Percentiles rank a stretch among this genome's conserved stretches.
Conservation (phyloP, 2,113 vertebrate genomes). For the Grus americana region DNA sequence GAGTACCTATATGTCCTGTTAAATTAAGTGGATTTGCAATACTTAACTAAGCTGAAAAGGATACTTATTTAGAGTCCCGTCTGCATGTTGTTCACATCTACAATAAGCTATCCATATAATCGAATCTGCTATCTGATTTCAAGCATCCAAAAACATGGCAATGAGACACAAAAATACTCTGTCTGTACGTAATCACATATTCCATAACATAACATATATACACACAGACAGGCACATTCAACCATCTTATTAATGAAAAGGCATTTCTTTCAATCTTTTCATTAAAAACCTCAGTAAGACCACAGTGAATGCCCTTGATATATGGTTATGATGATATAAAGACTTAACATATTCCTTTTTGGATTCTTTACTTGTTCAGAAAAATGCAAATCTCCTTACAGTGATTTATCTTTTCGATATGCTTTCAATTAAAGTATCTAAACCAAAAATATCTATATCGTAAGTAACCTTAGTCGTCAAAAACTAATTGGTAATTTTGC, state of each 20-base stretch:
- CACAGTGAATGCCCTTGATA: neutral
- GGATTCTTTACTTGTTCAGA: neutral
- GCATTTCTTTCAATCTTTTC: neutral
- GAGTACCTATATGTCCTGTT: neutral
- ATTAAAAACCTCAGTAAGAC: neutral
- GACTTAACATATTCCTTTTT: neutral
- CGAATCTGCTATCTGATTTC: neutral
- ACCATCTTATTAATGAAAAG: neutral
- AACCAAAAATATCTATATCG: neutral
- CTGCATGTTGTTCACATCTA: neutral
- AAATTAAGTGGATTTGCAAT: neutral
- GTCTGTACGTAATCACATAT: neutral
- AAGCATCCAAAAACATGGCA: neutral
- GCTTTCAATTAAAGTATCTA: neutral
- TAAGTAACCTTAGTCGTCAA: neutral
- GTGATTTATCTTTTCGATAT: neutral
- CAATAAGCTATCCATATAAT: neutral
- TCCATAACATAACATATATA: neutral
- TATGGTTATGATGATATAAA: neutral
- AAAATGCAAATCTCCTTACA: neutral
- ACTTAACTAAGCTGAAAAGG: neutral
- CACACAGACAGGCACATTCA: neutral
- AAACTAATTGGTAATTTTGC: neutral
- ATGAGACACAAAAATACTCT: neutral
- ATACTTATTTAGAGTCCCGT: neutral